A percentile compares a stretch with the other conserved stretches of the same genome.
Evolutionary conservation across 2,888 invertebrate genomes (phyloP).

Genomic region (Adelphocoris suturalis): DNA sequence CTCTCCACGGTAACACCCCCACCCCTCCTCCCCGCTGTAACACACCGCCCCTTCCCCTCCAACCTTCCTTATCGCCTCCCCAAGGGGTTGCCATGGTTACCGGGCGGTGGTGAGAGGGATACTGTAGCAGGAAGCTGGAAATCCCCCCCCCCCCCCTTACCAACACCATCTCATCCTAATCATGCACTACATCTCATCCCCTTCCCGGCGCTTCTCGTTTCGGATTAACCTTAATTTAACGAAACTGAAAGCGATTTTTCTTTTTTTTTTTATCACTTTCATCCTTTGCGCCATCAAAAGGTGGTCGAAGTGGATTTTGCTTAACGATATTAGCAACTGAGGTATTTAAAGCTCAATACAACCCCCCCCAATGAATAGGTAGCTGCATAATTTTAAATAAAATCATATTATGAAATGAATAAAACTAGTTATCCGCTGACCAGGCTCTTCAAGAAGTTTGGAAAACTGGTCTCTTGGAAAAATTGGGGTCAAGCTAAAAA

Average conservation of each 20-base stretch:
- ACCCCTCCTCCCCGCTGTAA: too few relatives aligned
- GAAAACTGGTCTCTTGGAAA: too few relatives aligned
- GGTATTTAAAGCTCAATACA: too few relatives aligned
- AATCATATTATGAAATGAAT: too few relatives aligned
- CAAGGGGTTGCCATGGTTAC: constrained; percentile 36
- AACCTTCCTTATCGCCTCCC: not conserved
- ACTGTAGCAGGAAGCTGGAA: constrained; percentile 45
- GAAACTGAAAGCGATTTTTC: constrained; percentile 29
- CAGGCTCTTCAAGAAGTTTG: too few relatives aligned
- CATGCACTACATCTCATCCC: constrained; percentile 42
- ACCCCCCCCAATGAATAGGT: too few relatives aligned
- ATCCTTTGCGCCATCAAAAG: too few relatives aligned
- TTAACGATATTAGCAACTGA: too few relatives aligned
- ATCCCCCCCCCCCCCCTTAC: not conserved
- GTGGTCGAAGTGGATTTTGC: too few relatives aligned
- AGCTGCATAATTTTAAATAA: too few relatives aligned
- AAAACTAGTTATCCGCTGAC: too few relatives aligned
- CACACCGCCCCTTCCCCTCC: not conserved
- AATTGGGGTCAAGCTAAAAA: too few relatives aligned
- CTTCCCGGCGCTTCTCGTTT: constrained; percentile 40
- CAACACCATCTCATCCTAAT: not conserved
- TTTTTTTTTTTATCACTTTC: not conserved
- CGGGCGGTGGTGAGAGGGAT: constrained; percentile 20
- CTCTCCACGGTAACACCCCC: not conserved
- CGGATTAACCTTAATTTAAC: constrained; percentile 56